Conservation (phyloP, 2,797 vertebrate species). For the Tauraco hartlaubi region DNA sequence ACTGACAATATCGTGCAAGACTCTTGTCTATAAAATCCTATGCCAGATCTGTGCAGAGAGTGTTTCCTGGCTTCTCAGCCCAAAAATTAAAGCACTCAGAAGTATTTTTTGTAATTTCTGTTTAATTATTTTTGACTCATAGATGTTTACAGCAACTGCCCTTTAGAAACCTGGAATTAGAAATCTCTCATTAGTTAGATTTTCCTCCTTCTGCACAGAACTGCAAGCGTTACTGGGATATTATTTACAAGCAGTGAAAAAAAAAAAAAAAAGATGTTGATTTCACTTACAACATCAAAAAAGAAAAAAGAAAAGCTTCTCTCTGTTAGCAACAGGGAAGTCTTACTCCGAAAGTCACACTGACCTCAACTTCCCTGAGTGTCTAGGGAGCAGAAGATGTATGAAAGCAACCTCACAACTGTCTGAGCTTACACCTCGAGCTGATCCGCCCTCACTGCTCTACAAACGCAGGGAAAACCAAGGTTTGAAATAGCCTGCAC, state of each 20-base stretch:
- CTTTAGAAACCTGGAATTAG: background rate
- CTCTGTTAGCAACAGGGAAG: background rate
- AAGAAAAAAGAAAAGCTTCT: too few species aligned
- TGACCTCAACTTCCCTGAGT: too few species aligned
- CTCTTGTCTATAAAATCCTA: background rate
- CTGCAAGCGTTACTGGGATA: background rate
- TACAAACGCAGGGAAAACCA: fast-evolving
- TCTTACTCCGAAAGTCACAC: background rate
- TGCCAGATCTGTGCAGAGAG: background rate
- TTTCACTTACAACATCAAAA: background rate
- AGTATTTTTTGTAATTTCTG: background rate
- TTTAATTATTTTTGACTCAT: background rate
- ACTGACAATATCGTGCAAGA: fast-evolving
- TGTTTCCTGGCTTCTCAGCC: background rate
- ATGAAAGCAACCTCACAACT: background rate
- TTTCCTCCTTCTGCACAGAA: background rate
- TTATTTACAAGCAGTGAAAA: background rate
- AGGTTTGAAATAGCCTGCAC: fast-evolving
- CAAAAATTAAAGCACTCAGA: background rate
- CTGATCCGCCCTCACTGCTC: background rate
- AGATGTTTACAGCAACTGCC: background rate
- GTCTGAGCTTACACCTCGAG: fast-evolving
- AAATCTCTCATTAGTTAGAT: background rate
- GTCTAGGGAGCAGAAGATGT: background rate
- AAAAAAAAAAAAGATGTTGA: background rate